Percentiles rank a stretch among this genome's conserved stretches.
Conservation (phyloP, 2,113 vertebrate species). For the Salvator merianae region DNA sequence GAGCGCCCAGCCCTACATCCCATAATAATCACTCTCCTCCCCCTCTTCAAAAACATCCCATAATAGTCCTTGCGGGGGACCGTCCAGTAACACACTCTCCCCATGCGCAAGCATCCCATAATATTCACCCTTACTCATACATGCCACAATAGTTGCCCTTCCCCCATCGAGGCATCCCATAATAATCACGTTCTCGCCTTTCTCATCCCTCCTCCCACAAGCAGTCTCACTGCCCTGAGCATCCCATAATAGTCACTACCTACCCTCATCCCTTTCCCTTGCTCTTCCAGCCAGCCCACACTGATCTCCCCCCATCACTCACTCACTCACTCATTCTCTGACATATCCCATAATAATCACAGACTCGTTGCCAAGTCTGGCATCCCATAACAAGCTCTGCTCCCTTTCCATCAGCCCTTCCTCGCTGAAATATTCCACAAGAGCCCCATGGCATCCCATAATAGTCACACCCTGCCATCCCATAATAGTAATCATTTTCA, state of each 20-base stretch:
- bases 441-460: slow-evolving; percentile 66
- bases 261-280: slow-evolving; percentile 33
- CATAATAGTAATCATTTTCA: slow-evolving; percentile 40
- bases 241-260: slow-evolving; percentile 69
- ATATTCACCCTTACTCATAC: slow-evolving; percentile 33
- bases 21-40: slow-evolving; percentile 72
- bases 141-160: slow-evolving; percentile 27
- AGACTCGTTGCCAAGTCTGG: not conserved
- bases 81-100: slow-evolving; percentile 5
- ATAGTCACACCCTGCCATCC: slow-evolving; percentile 48
- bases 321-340: not conserved
- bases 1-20: slow-evolving; percentile 64
- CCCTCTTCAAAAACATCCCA: slow-evolving; percentile 68
- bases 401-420: slow-evolving; percentile 21
- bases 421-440: not conserved
- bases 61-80: slow-evolving; percentile 58
- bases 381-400: slow-evolving; percentile 81
- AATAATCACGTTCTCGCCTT: slow-evolving; percentile 22
- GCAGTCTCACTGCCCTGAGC: slow-evolving; percentile 18
- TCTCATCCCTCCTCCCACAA: slow-evolving; percentile 4
- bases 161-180: slow-evolving; percentile 25
- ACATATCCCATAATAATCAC: slow-evolving; percentile 19
- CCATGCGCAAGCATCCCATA: slow-evolving; percentile 31
- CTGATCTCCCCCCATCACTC: not conserved
- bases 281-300: slow-evolving; percentile 33